Evolutionary conservation across 1,140 invertebrate genomes (phyloP), one percentile per base, ranked within the genome.

Genomic region (Campoletis sonorensis): DNA sequence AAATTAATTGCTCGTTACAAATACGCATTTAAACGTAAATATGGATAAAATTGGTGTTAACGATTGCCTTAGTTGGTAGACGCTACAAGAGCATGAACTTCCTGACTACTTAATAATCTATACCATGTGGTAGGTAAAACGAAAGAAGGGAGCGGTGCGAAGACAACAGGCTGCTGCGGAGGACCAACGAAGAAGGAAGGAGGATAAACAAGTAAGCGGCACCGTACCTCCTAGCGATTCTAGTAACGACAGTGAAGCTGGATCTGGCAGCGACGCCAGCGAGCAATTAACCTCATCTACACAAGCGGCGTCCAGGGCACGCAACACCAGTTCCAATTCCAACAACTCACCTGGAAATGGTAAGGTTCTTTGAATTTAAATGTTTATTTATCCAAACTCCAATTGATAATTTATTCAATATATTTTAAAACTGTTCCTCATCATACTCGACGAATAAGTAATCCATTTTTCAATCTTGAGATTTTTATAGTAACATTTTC

Each of bases 71-170:
- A 79, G 83, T 58, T 79, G 82, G 82, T 88, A 86, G 86, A 79
- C 86, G 77, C 83, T 87, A 86, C 86, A 88, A 86, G 85, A 88
- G 88, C 88, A 89, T 89, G 88, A 89, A 90, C 89, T 91, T 89
- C 87, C 90, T 89, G 88, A 90, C 89, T 91, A 89, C 88, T 89
- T 89, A 89, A 89, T 89, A 90, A 90, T 89, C 87, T 89, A 79
- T 89, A 84, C 87, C 88, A 84, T 89, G 87, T 90, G 89, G 89
- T 91, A 92, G 91, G 91, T 92, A 89, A 92, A 92, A 87, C 89
- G 91, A 91, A 92, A 92, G 88, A 92, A 92, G 84, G 91, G 91
- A 83, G 90, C 90, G 73, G 86, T 89, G 81, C 86, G 91, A 81
- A 90, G 90, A 83, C 90, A 92, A 84, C 91, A 92, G 84, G 85